These are phyloP conservation scores for Chondrilla cf. caribensis DNA, from an alignment of 37 sponge, comb jelly and placozoan species.

Conservation along the genomic window DNA sequence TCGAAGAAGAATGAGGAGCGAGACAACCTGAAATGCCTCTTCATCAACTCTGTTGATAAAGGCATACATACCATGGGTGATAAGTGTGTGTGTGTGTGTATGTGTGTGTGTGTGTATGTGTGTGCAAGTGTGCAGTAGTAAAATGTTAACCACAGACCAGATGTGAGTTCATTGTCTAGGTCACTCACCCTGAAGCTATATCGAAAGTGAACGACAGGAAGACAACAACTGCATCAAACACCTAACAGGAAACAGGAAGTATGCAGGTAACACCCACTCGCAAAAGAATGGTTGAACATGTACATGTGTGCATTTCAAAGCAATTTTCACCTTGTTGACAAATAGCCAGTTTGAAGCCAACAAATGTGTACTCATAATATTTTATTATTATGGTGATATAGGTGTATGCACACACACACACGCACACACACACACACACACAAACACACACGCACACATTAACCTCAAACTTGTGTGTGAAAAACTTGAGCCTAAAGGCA, in stretches of 20 bases:
- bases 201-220: slow-evolving; percentile 84
- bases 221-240: slow-evolving; percentile 86
- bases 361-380: no score
- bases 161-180: no score
- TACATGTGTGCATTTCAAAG: no score
- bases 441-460: not conserved
- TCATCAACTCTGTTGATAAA: slow-evolving; percentile 53
- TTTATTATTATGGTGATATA: no score
- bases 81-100: not conserved
- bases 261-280: not conserved
- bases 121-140: not conserved
- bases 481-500: slow-evolving; percentile 79
- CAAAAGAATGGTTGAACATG: not conserved
- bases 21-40: slow-evolving; percentile 59
- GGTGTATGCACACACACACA: no score
- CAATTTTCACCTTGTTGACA: no score
- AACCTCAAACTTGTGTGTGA: slow-evolving; percentile 84
- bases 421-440: no score
- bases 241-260: slow-evolving; percentile 24
- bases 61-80: no score
- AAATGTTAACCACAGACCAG: no score
- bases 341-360: no score
- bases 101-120: slow-evolving; percentile 20
- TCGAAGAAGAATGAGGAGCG: slow-evolving; percentile 78
- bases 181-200: slow-evolving; percentile 68